Percentiles rank a stretch among this genome's conserved stretches.
Evolutionary conservation across 2,797 vertebrate genomes (phyloP).

Genomic region (Acipenser oxyrinchus): DNA sequence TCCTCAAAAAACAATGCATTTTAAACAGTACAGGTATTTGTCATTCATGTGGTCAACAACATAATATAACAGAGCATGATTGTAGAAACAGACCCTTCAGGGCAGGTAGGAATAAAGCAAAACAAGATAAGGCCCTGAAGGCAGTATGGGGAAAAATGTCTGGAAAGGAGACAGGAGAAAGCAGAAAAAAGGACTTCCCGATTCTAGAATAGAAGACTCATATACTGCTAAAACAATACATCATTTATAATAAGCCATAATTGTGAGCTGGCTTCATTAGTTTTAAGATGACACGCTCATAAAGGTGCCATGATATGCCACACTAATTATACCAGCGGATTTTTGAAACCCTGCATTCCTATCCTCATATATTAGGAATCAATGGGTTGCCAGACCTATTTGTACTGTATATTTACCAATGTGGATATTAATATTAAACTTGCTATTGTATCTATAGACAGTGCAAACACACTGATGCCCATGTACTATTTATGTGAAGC

Average conservation of each 20-base stretch:
- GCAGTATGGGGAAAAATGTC: constrained; percentile 31
- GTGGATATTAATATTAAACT: too few species aligned
- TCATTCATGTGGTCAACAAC: too few species aligned
- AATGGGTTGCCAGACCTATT: too few species aligned
- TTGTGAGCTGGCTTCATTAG: constrained; percentile 42
- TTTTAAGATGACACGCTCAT: constrained; percentile 40
- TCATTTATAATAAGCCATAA: constrained; percentile 7
- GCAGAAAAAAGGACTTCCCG: neutral
- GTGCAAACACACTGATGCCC: too few species aligned
- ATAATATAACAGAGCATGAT: neutral
- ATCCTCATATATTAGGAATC: neutral
- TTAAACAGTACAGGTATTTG: too few species aligned
- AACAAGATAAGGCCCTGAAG: constrained; percentile 13
- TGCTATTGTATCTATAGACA: too few species aligned
- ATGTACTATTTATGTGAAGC: too few species aligned
- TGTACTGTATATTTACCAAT: too few species aligned
- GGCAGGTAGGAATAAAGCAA: constrained; percentile 36
- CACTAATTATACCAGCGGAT: constrained; percentile 28
- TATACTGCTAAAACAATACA: neutral
- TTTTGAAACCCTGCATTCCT: neutral
- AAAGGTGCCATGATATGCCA: constrained; percentile 39
- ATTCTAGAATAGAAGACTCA: neutral
- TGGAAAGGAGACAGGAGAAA: constrained; percentile 2
- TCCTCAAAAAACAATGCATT: too few species aligned
- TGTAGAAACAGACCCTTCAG: neutral